These are phyloP conservation scores for Fabriciana adippe DNA, from an alignment of 2,888 invertebrate genomes.

Conservation along the genomic window DNA sequence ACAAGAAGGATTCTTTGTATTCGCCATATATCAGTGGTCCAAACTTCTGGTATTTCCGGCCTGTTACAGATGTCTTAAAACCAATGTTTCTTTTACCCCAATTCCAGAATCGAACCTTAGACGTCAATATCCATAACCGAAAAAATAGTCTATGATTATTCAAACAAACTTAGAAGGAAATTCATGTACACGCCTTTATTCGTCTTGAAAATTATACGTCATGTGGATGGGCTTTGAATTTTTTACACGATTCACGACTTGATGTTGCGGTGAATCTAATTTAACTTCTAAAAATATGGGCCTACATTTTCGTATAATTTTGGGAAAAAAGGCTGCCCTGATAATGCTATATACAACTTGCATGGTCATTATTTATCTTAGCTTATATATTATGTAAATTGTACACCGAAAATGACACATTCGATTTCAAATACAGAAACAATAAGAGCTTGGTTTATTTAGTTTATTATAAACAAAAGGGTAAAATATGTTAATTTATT, in stretches of 20 bases:
- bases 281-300: conserved; percentile 25
- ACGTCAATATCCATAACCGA: too few relatives aligned
- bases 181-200: neutral
- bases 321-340: conserved; percentile 7
- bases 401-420: neutral
- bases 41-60: too few relatives aligned
- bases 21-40: too few relatives aligned
- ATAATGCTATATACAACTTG: conserved; percentile 7
- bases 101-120: too few relatives aligned
- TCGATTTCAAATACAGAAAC: neutral
- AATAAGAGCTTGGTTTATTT: too few relatives aligned
- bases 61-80: too few relatives aligned
- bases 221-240: conserved; percentile 17
- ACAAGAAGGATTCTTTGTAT: too few relatives aligned
- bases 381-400: too few relatives aligned
- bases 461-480: too few relatives aligned
- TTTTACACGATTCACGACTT: conserved; percentile 18
- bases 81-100: too few relatives aligned
- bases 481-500: too few relatives aligned
- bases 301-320: conserved; percentile 13
- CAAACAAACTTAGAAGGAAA: neutral
- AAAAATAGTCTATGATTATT: too few relatives aligned
- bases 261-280: conserved; percentile 22
- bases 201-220: conserved; percentile 10
- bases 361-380: conserved; percentile 6